Evolutionary conservation across 2,113 vertebrate species (phyloP).

Genomic region (Tauraco erythrolophus): DNA sequence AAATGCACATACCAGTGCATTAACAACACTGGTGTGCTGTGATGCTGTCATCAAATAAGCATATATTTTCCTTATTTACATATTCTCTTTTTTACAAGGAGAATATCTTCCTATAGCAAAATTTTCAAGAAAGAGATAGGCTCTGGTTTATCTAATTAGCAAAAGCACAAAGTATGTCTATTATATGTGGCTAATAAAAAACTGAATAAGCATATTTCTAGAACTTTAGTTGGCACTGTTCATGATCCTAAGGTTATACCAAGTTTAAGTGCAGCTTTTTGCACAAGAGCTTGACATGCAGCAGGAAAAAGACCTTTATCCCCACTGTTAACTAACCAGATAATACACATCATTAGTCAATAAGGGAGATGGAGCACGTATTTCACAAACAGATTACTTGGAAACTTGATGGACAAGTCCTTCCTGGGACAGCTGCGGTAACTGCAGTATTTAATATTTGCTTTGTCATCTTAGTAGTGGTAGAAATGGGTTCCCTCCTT

Average conservation of each 20-base stretch:
- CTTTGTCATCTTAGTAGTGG: slow-evolving; percentile 23
- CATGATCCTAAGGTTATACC: background rate
- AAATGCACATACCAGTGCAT: background rate
- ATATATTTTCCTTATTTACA: background rate
- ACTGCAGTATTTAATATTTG: background rate
- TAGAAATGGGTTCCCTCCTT: background rate
- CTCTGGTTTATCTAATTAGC: background rate
- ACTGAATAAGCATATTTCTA: background rate
- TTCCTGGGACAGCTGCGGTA: background rate
- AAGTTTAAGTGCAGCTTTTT: slow-evolving; percentile 31
- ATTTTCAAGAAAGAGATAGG: background rate
- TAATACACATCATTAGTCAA: slow-evolving; percentile 17
- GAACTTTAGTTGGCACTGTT: background rate
- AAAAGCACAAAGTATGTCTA: background rate
- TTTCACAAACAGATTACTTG: slow-evolving; percentile 33
- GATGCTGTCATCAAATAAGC: background rate
- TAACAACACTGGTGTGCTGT: background rate
- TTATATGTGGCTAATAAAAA: slow-evolving; percentile 1
- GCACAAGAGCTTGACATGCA: background rate
- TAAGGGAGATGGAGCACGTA: background rate
- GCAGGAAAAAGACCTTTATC: slow-evolving; percentile 45
- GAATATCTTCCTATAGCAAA: background rate
- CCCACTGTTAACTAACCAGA: slow-evolving; percentile 13
- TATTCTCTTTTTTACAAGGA: background rate
- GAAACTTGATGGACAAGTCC: slow-evolving; percentile 10